Evolutionary conservation across 2,888 invertebrate genomes (phyloP).

Genomic region (Habrosyne pyritoides): DNA sequence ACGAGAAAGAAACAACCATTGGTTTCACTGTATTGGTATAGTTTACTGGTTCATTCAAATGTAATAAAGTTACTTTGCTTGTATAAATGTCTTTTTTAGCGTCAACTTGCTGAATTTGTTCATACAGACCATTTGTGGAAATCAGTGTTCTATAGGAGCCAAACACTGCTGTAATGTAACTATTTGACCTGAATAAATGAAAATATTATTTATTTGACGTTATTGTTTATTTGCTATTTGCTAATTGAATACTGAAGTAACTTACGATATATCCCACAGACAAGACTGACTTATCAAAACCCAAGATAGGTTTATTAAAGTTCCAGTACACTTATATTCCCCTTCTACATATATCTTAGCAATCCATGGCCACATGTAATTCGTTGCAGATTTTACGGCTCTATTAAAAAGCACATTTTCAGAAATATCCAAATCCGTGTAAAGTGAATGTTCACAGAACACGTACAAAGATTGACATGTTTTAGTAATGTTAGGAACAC

Average conservation of each 20-base stretch:
- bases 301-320: conserved; percentile 87
- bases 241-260: conserved; percentile 18
- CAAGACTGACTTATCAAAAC: conserved; percentile 85
- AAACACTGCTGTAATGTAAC: conserved; percentile 85
- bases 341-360: conserved; percentile 89
- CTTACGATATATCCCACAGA: conserved; percentile 66
- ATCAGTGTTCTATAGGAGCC: conserved; percentile 86
- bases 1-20: conserved; percentile 81
- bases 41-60: conserved; percentile 82
- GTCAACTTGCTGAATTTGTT: conserved; percentile 86
- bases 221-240: conserved; percentile 1
- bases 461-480: conserved; percentile 82
- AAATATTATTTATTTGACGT: conserved; percentile 3
- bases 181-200: conserved; percentile 72
- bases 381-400: conserved; percentile 32
- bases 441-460: conserved; percentile 76
- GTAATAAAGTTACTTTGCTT: conserved; percentile 85
- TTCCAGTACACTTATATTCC: conserved; percentile 86
- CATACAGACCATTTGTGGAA: conserved; percentile 85
- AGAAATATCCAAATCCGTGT: conserved; percentile 56
- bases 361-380: conserved; percentile 87
- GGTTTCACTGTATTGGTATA: conserved; percentile 87
- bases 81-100: conserved; percentile 81
- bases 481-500: conserved; percentile 73
- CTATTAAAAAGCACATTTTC: conserved; percentile 47